Percentiles rank a stretch among this genome's conserved stretches.
Conservation (phyloP, 2,888 invertebrate genomes). For the Clistopyga incitator region DNA sequence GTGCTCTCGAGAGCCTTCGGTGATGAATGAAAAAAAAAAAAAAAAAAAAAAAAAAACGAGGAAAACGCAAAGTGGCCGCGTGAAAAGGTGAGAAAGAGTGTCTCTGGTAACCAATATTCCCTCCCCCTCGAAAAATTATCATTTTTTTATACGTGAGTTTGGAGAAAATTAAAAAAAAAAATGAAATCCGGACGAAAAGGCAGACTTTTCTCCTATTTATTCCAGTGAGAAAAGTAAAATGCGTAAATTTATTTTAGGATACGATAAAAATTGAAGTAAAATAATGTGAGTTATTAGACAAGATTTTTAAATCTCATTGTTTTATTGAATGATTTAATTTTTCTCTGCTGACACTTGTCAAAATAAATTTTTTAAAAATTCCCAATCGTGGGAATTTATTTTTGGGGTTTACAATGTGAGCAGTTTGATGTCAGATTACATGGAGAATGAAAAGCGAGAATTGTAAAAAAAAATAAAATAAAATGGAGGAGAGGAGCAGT, state of each 20-base stretch:
- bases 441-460: slow-evolving; percentile 31
- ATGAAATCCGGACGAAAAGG: background rate
- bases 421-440: slow-evolving; percentile 41
- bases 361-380: slow-evolving; percentile 36
- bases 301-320: background rate
- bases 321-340: background rate
- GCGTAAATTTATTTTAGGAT: no score
- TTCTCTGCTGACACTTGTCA: slow-evolving; percentile 12
- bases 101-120: background rate
- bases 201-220: no score
- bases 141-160: background rate
- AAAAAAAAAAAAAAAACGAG: slow-evolving; percentile 43
- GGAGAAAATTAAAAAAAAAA: background rate
- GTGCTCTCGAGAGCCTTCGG: slow-evolving; percentile 70
- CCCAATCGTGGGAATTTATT: slow-evolving; percentile 20
- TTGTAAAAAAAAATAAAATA: background rate
- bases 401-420: slow-evolving; percentile 10
- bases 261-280: no score
- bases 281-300: no score
- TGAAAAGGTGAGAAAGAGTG: slow-evolving; percentile 42
- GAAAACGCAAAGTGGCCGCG: slow-evolving; percentile 30
- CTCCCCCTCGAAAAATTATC: background rate
- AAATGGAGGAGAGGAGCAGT: background rate
- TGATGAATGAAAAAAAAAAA: slow-evolving; percentile 49
- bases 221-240: no score